These are phyloP conservation scores for Atractosteus spatula DNA, from an alignment of 2,113 vertebrate species.

Conservation along the genomic window DNA sequence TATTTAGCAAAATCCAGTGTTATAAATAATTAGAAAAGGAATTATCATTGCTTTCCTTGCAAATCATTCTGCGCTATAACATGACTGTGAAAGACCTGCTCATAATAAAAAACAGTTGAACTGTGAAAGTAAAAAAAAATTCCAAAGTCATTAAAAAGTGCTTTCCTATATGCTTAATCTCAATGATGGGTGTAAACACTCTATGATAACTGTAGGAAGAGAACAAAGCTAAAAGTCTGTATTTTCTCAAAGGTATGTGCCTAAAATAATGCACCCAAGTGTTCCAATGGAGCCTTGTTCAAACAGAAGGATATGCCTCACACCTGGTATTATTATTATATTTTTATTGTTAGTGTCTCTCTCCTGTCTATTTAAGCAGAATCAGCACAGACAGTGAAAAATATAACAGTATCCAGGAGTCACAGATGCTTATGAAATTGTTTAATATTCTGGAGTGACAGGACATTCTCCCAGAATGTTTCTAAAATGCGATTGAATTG, in stretches of 20 bases:
- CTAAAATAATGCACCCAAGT: background rate
- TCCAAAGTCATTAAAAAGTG: background rate
- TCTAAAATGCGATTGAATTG: background rate
- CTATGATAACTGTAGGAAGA: background rate
- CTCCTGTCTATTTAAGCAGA: background rate
- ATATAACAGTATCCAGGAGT: background rate
- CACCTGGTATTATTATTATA: background rate
- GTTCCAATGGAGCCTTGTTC: background rate
- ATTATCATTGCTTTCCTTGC: background rate
- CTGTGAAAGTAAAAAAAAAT: background rate
- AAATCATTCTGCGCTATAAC: background rate
- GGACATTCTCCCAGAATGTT: background rate
- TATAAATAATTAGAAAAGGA: background rate
- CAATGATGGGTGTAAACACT: background rate
- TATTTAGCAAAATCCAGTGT: background rate
- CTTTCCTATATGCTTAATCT: background rate
- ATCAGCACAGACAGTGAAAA: background rate
- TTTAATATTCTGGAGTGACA: background rate
- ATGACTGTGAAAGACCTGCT: background rate
- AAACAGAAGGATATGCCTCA: background rate
- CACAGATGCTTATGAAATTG: background rate
- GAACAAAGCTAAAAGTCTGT: background rate
- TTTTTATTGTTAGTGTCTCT: background rate
- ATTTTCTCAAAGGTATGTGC: background rate
- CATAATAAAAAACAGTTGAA: background rate